Conservation (phyloP, 2,888 invertebrate genomes). For the Podabrus alpinus region DNA sequence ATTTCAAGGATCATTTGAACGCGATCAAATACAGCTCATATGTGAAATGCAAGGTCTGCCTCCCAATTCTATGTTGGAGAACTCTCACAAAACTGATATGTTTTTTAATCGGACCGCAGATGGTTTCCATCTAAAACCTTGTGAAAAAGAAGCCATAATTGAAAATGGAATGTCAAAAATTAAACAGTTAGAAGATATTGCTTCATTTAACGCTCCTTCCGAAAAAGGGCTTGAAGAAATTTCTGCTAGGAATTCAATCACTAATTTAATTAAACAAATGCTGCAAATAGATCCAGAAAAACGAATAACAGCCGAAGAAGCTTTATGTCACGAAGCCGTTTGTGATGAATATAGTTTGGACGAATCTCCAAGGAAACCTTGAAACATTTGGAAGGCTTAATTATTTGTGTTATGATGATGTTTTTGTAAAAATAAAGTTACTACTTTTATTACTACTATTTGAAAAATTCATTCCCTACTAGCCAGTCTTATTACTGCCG, state of each 20-base stretch:
- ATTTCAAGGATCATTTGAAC: not conserved
- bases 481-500: too few species aligned
- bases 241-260: not conserved
- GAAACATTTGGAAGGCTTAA: too few species aligned
- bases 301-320: not conserved
- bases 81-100: not conserved
- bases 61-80: not conserved
- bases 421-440: too few species aligned
- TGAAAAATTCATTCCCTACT: too few species aligned
- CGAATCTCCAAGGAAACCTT: too few species aligned
- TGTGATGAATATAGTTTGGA: not conserved
- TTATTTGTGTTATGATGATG: too few species aligned
- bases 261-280: not conserved
- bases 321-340: not conserved
- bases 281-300: not conserved
- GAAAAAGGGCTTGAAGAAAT: not conserved
- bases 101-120: not conserved
- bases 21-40: not conserved
- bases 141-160: accelerated
- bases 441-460: too few species aligned
- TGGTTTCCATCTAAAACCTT: not conserved
- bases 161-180: not conserved
- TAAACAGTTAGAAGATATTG: not conserved
- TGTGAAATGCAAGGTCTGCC: not conserved
- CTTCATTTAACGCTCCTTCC: not conserved